Evolutionary conservation across 1,140 invertebrate genomes (phyloP).

Genomic region (Drosophila fuyamai): DNA sequence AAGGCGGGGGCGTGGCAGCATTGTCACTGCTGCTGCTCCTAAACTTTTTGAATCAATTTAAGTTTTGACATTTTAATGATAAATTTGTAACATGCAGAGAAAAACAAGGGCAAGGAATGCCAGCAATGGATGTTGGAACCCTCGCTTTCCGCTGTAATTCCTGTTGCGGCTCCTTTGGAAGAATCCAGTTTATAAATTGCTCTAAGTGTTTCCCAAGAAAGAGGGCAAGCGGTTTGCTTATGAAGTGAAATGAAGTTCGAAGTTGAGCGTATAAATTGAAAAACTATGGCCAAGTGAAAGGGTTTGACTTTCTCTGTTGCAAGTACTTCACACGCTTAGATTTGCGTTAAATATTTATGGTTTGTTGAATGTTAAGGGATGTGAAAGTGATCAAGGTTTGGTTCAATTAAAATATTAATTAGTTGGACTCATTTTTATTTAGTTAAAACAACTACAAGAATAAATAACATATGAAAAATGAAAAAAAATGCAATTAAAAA

Average conservation of each 20-base stretch:
- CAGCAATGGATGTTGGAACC: slow-evolving; percentile 23
- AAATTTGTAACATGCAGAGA: slow-evolving; percentile 73
- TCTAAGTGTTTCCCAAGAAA: slow-evolving; percentile 43
- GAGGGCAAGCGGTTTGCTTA: slow-evolving; percentile 32
- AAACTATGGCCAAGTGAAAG: slow-evolving; percentile 38
- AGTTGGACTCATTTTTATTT: no score
- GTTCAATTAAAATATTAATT: no score
- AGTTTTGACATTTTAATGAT: slow-evolving; percentile 84
- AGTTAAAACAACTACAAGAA: no score
- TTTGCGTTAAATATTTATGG: slow-evolving; percentile 20
- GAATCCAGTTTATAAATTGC: slow-evolving; percentile 73
- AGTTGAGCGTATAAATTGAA: slow-evolving; percentile 31
- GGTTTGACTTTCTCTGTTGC: slow-evolving; percentile 19
- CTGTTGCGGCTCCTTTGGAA: slow-evolving; percentile 24
- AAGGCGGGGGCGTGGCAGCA: slow-evolving; percentile 23
- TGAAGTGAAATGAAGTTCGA: slow-evolving; percentile 40
- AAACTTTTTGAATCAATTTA: slow-evolving; percentile 83
- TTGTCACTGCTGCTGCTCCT: slow-evolving; percentile 50
- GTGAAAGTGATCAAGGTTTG: slow-evolving; percentile 9
- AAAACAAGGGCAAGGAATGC: slow-evolving; percentile 62
- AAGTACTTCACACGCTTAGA: slow-evolving; percentile 16
- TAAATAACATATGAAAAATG: no score
- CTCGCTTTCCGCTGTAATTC: slow-evolving; percentile 11
- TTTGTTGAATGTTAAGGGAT: background rate
- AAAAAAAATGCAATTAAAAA: no score